Percentiles rank a stretch among this genome's conserved stretches.
phyloP scores from a whole-genome alignment of 2,888 invertebrate genomes.

The Drosophila gaucha region DNA sequence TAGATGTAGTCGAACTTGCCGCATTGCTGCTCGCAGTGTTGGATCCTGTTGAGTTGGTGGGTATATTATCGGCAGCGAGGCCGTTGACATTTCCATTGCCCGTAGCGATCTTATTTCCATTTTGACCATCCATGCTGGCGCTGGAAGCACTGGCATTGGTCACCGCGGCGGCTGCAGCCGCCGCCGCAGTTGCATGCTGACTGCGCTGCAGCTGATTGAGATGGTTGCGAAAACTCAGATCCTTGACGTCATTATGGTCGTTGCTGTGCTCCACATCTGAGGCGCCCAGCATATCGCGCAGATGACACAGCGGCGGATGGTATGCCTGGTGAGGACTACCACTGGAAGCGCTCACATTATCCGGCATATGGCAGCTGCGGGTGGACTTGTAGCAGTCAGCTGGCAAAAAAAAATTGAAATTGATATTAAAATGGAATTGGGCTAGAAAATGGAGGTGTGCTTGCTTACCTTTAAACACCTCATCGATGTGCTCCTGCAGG shows the following conservation, averaged over 20 bases:
- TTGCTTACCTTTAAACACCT: constrained; percentile 86
- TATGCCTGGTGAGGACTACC: constrained; percentile 85
- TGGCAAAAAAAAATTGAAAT: constrained; percentile 30
- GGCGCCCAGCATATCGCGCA: constrained; percentile 84
- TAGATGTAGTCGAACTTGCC: constrained; percentile 65
- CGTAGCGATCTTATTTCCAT: constrained; percentile 39
- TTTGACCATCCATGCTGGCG: constrained; percentile 41
- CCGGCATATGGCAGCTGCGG: constrained; percentile 84
- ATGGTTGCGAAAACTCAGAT: constrained; percentile 84
- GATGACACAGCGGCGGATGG: constrained; percentile 84
- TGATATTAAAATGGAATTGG: background rate
- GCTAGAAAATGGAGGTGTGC: too few species aligned
- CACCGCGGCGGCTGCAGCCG: constrained; percentile 61
- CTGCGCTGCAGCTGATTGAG: constrained; percentile 81
- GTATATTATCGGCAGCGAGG: constrained; percentile 32
- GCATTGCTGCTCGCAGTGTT: constrained; percentile 52
- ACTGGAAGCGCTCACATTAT: constrained; percentile 87
- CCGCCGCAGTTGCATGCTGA: constrained; percentile 54
- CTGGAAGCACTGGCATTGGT: constrained; percentile 46
- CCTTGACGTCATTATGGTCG: constrained; percentile 85
- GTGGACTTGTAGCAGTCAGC: constrained; percentile 83
- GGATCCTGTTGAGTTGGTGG: constrained; percentile 50
- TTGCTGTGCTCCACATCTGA: constrained; percentile 84
- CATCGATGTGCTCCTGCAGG: constrained; percentile 92
- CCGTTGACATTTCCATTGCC: constrained; percentile 37